A percentile compares a stretch with the other conserved stretches of the same genome.
Conservation (phyloP, 2,888 invertebrate genomes). For the Cybosia mesomella region DNA sequence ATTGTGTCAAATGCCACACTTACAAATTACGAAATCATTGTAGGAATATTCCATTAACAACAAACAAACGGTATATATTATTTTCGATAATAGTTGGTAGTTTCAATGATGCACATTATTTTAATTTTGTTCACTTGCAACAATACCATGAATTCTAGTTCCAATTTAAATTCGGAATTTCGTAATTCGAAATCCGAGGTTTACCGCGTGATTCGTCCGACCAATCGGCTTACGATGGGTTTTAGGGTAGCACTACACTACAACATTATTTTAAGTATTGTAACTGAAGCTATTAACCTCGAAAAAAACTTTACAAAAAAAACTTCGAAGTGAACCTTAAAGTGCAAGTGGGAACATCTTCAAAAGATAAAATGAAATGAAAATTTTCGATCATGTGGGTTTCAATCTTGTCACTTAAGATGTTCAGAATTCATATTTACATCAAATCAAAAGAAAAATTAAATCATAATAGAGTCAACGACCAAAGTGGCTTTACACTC, state of each 20-base stretch:
- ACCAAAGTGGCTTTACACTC: no score
- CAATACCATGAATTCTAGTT: conserved; percentile 35
- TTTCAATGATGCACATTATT: not conserved
- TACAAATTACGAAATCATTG: no score
- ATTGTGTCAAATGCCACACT: no score
- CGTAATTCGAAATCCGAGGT: conserved; percentile 45
- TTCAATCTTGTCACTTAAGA: no score
- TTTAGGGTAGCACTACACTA: conserved; percentile 30
- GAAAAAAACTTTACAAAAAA: not conserved
- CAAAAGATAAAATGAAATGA: no score
- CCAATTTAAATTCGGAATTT: conserved; percentile 45
- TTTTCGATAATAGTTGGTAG: not conserved
- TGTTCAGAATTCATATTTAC: no score
- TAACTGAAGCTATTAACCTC: not conserved
- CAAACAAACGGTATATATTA: not conserved
- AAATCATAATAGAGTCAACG: no score
- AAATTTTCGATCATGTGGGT: no score
- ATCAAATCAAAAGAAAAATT: no score
- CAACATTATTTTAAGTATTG: not conserved
- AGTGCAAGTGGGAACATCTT: no score
- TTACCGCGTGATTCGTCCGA: conserved; percentile 47
- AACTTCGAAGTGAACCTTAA: no score
- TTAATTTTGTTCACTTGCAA: conserved; percentile 30
- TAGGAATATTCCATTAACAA: not conserved
- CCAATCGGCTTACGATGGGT: conserved; percentile 41